A percentile compares a stretch with the other conserved stretches of the same genome.
These are phyloP conservation scores for Empidonax alnorum DNA, from an alignment of 2,113 vertebrate genomes.

Conservation along the genomic window DNA sequence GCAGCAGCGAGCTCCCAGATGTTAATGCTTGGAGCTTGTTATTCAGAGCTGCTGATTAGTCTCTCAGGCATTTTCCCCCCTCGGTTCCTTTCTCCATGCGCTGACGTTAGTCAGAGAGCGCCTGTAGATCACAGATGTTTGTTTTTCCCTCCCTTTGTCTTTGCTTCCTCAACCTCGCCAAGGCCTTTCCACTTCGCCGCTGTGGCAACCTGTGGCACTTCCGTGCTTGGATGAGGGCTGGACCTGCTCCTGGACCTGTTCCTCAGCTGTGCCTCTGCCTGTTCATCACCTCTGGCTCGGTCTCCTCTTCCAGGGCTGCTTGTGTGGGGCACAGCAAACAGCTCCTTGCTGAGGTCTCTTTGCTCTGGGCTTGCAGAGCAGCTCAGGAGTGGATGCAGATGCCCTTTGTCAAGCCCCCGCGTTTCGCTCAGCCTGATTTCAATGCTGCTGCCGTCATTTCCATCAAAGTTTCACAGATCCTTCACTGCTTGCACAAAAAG, in stretches of 20 bases:
- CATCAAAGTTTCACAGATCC: neutral
- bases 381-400: neutral
- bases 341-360: neutral
- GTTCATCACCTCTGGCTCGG: rapidly evolving
- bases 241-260: neutral
- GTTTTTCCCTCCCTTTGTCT: conserved; percentile 16
- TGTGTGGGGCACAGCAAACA: neutral
- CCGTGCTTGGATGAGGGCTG: neutral
- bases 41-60: neutral
- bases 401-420: neutral
- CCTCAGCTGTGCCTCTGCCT: neutral
- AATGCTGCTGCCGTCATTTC: neutral
- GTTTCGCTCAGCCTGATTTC: neutral
- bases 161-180: neutral
- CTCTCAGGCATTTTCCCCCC: neutral
- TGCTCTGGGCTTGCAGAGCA: neutral
- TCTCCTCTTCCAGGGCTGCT: neutral
- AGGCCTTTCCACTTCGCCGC: neutral
- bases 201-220: neutral
- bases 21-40: conserved; percentile 2
- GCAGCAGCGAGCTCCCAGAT: conserved; percentile 2
- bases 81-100: neutral
- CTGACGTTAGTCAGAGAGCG: neutral
- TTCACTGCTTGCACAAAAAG: neutral
- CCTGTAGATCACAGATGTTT: neutral